These are phyloP conservation scores for Clistopyga incitator DNA, from an alignment of 2,888 invertebrate species.

Conservation along the genomic window DNA sequence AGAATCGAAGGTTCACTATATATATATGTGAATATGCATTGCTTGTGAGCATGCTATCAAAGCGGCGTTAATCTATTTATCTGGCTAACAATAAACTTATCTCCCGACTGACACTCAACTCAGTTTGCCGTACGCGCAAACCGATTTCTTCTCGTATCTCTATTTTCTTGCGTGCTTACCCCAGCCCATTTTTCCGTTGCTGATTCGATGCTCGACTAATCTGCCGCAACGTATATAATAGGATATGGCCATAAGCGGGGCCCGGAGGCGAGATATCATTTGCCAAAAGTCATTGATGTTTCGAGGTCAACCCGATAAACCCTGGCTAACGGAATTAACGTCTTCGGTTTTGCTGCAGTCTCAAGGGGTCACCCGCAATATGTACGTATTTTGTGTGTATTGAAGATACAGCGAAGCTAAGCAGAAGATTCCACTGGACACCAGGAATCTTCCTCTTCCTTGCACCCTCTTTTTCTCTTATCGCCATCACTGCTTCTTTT, in stretches of 20 bases:
- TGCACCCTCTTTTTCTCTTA: constrained; percentile 9
- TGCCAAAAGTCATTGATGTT: constrained; percentile 60
- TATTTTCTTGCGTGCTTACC: not conserved
- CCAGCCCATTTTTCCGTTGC: constrained; percentile 19
- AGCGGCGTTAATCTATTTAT: constrained; percentile 80
- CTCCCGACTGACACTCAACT: constrained; percentile 77
- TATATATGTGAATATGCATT: constrained; percentile 63
- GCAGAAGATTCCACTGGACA: constrained; percentile 43
- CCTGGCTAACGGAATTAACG: constrained; percentile 40
- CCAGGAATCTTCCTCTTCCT: constrained; percentile 27
- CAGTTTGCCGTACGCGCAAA: constrained; percentile 30
- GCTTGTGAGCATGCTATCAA: not conserved
- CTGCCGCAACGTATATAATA: constrained; percentile 19
- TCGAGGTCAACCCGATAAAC: constrained; percentile 60
- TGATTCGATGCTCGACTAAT: not conserved
- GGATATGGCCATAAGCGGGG: constrained; percentile 16
- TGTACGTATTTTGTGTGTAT: not conserved
- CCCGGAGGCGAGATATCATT: constrained; percentile 43
- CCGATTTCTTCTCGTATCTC: constrained; percentile 16
- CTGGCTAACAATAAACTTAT: constrained; percentile 80
- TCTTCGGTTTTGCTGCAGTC: constrained; percentile 16
- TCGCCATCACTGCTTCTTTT: not conserved
- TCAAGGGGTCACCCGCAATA: not conserved
- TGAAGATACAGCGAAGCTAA: not conserved
- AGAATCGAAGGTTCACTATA: not conserved